Evolutionary conservation across 2,797 vertebrate genomes (phyloP).

Genomic region (Chelidonichthys spinosus): DNA sequence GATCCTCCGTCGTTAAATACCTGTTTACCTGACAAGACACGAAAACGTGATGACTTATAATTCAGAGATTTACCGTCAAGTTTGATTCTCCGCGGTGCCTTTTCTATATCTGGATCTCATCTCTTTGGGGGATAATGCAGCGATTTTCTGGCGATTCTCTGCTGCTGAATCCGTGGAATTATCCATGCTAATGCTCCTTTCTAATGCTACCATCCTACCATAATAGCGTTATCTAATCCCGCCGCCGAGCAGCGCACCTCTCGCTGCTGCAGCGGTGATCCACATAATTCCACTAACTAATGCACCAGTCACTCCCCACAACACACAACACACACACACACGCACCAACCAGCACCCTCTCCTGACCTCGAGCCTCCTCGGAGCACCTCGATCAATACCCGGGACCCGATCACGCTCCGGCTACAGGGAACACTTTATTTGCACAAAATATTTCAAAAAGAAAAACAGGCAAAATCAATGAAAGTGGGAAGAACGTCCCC

Average conservation of each 20-base stretch:
- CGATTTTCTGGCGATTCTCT: slow-evolving; percentile 84
- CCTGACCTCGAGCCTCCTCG: slow-evolving; percentile 60
- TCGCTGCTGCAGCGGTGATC: slow-evolving; percentile 76
- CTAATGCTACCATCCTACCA: slow-evolving; percentile 83
- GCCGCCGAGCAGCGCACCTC: slow-evolving; percentile 78
- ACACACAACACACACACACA: not conserved
- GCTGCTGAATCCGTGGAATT: slow-evolving; percentile 79
- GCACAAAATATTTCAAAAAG: not conserved
- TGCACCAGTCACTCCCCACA: slow-evolving; percentile 72
- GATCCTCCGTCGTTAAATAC: slow-evolving; percentile 71
- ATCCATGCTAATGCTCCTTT: slow-evolving; percentile 85
- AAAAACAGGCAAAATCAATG: not conserved
- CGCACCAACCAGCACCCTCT: slow-evolving; percentile 64
- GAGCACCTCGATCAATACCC: slow-evolving; percentile 56
- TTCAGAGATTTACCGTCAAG: slow-evolving; percentile 76
- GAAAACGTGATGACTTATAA: slow-evolving; percentile 71
- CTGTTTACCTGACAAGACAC: slow-evolving; percentile 75
- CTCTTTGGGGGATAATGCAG: slow-evolving; percentile 77
- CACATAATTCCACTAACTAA: slow-evolving; percentile 86
- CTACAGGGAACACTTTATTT: slow-evolving; percentile 25
- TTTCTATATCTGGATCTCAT: slow-evolving; percentile 80
- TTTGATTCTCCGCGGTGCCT: slow-evolving; percentile 65
- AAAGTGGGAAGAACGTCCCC: not conserved
- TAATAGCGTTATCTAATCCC: slow-evolving; percentile 87
- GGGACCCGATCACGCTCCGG: slow-evolving; percentile 26